These are phyloP conservation scores for Dastarcus helophoroides DNA, from an alignment of 2,888 invertebrate genomes.

Conservation along the genomic window DNA sequence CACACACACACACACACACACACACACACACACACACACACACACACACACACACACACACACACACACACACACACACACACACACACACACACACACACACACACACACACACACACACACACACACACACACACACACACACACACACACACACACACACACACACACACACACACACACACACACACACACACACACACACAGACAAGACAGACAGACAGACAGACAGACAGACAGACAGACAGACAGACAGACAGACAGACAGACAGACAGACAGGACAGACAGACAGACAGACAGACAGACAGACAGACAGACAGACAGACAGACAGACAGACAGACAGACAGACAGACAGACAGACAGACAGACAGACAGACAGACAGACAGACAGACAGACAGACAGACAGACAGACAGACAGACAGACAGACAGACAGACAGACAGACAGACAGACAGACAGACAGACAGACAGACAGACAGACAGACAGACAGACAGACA, in stretches of 20 bases:
- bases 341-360: conserved; percentile 8
- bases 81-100: too few species aligned
- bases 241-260: conserved; percentile 2
- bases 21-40: too few species aligned
- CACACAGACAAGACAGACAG: conserved; percentile 1
- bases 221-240: conserved; percentile 1
- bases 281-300: neutral
- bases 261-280: conserved; percentile 1
- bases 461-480: neutral
- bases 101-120: too few species aligned
- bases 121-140: too few species aligned
- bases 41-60: too few species aligned
- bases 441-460: neutral
- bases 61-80: too few species aligned
- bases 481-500: neutral
- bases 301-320: conserved; percentile 2
- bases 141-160: too few species aligned
- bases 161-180: too few species aligned
- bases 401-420: conserved; percentile 1
- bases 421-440: neutral
- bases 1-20: too few species aligned
- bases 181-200: too few species aligned
- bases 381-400: conserved; percentile 6
- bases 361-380: conserved; percentile 8
- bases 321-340: conserved; percentile 6